Evolutionary conservation across 2,797 vertebrate genomes (phyloP).

Genomic region (Hydrolagus colliei): DNA sequence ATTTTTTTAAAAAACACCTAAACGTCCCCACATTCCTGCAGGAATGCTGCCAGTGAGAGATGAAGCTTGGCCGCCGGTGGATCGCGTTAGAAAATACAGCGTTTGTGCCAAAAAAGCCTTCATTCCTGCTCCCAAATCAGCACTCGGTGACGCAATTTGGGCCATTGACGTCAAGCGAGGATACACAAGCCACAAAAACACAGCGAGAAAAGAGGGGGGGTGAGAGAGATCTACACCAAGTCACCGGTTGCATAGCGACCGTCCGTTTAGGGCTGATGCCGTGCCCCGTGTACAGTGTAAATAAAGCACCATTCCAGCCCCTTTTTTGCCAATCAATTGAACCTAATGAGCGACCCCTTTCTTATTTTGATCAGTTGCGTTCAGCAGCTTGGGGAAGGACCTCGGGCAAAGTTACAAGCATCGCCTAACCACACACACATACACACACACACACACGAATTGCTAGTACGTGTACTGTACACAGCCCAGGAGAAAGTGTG

Average conservation of each 20-base stretch:
- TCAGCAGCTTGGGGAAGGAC: no score
- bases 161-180: not conserved
- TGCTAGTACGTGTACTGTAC: no score
- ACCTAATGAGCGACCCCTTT: no score
- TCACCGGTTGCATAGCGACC: not conserved
- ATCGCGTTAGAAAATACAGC: not conserved
- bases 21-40: not conserved
- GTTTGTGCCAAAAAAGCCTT: not conserved
- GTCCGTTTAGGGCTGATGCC: not conserved
- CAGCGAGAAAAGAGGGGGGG: not conserved
- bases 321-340: no score
- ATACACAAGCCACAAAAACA: not conserved
- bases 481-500: no score
- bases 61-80: not conserved
- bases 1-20: not conserved
- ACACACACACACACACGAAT: no score
- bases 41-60: not conserved
- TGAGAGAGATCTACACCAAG: not conserved
- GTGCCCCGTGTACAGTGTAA: not conserved
- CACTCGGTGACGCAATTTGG: constrained; percentile 4
- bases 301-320: not conserved
- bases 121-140: not conserved
- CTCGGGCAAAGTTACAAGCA: no score
- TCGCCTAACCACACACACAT: no score
- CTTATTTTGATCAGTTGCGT: no score